Base-by-base conservation (phyloP, 2,113 vertebrate species). In the Gambusia holbrooki region DNA sequence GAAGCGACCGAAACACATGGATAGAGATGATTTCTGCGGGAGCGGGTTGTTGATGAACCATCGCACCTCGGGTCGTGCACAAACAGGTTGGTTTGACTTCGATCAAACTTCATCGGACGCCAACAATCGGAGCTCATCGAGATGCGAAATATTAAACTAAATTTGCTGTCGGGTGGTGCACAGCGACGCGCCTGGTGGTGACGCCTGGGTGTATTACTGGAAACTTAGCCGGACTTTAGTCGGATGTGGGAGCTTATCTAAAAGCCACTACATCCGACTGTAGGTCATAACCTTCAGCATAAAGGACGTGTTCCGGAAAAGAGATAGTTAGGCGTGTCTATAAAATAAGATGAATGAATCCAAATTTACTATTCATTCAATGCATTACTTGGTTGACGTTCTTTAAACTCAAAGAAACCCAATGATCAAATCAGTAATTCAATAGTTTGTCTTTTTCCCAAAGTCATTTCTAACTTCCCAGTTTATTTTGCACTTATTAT, bases 31-130 rank as follows among this genome's bases (percentile, higher is more conserved):
- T 58, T 78, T 73, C 71, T 66, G 25, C 73, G 17, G 73, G 74
- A 67, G 12, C 10, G 74, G 77, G 40, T 68, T 81, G 76, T 12
- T 77, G 80, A 75, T 75, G 77, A 42, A 22, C 76, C 88, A 85
- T 72, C 74, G 77, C 85, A 62, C 79, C 62, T 78, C 83, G 76
- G 62, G 71, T 71, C 65, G 42, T 68, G 74, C 77, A 62, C 76
- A 74, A 87, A 89, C 84, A 86, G 86, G 84, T 85, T 84, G 74
- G 77, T 84, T 69, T 82, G 48, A 62, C 58, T 71, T 76, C 66
- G 66, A 73, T 86, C 37, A 85, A 91, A 92, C 90, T 92, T 93
- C 82, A 45, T 70, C 71, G 3, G 28, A 58, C 83, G 60, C 73
- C 60, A 76, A 86, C 78, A 54, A 86, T 74, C 68, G 66, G 83